Percentiles rank a stretch among this genome's conserved stretches.
Conservation (phyloP, 1,140 invertebrate species). For the Pseudomyrmex flavicornis region DNA sequence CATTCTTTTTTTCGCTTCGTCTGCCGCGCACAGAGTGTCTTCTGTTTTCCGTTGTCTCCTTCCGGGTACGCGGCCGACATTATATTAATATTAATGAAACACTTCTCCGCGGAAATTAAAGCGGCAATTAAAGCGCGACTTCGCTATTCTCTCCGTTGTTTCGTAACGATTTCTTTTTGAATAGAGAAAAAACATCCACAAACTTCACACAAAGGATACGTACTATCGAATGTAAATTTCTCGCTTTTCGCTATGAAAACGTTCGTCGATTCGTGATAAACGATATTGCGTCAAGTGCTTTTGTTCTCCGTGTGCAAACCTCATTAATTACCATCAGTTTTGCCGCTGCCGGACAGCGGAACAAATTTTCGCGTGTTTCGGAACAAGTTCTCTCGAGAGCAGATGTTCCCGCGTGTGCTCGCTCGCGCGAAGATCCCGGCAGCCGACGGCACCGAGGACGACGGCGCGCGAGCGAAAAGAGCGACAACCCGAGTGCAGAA, state of each 20-base stretch:
- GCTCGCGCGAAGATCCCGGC: background rate
- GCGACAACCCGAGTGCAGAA: background rate
- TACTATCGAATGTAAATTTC: conserved; percentile 13
- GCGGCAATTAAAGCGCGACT: conserved; percentile 12
- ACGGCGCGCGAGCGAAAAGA: background rate
- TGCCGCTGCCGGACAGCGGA: background rate
- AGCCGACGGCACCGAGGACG: background rate
- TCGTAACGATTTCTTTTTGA: background rate
- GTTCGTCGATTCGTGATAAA: background rate
- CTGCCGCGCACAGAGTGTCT: background rate
- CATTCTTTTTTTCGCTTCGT: background rate
- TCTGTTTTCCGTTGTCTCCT: background rate
- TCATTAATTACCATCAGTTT: conserved; percentile 46
- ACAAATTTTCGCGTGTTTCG: background rate
- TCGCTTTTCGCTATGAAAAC: background rate
- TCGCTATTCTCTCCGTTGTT: background rate
- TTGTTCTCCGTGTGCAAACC: background rate
- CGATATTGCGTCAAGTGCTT: background rate
- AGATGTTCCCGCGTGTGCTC: conserved; percentile 20
- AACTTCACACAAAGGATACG: background rate
- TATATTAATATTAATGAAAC: conserved; percentile 62
- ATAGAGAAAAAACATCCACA: no score
- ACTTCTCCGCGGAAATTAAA: conserved; percentile 40
- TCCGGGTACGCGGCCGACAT: background rate
- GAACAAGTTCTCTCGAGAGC: conserved; percentile 17